Base-by-base conservation (phyloP, 2,888 invertebrate genomes). In the Hydrotaea diabolus region DNA sequence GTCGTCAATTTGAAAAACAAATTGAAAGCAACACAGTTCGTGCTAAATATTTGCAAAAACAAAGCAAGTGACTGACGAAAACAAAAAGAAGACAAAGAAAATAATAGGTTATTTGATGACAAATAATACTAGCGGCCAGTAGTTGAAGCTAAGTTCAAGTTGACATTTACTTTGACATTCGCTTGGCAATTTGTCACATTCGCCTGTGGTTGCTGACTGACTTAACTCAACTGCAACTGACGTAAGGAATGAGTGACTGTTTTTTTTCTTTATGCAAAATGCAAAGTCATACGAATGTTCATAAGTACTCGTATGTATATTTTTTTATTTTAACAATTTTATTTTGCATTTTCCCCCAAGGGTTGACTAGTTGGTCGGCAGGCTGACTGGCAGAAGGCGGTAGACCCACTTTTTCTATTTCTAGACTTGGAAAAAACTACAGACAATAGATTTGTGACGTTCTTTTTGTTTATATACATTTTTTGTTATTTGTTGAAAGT, bases 121-220 rank as follows among this genome's bases (percentile, higher is more conserved):
- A 80, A 72, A 76, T 72, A 78, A 69, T 69, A 62, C 39, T 64
- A 36, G 11, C 59, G 0, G 23, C 19, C 23, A n/a, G 59, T 59
- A 11, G 59, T 13, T 75, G 7, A 31, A 31, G 7, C 31, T 31
- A 69, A 73, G 73, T 73, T 79, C 73, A 80, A 77, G 79, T 80
- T 83, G 73, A 80, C 83, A 83, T 83, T 79, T 79, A 83, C 78
- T 79, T 75, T 79, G 43, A 55, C 66, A 39, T 43, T 69, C 23
- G 13, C n/a, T 39, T 39, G 7, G 36, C 36, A 43, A 19, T 72
- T 62, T 69, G 36, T 62, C 26, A 39, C 26, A 43, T 69, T 73
- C 59, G 13, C 75, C 11, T 69, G 62, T 72, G n/a, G 55, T 64
- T 71, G 19, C 53, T 21, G 53, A 53, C 55, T 21, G 23, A 26